These are phyloP conservation scores for Pogona vitticeps DNA, from an alignment of 2,113 vertebrate genomes.

Conservation along the genomic window DNA sequence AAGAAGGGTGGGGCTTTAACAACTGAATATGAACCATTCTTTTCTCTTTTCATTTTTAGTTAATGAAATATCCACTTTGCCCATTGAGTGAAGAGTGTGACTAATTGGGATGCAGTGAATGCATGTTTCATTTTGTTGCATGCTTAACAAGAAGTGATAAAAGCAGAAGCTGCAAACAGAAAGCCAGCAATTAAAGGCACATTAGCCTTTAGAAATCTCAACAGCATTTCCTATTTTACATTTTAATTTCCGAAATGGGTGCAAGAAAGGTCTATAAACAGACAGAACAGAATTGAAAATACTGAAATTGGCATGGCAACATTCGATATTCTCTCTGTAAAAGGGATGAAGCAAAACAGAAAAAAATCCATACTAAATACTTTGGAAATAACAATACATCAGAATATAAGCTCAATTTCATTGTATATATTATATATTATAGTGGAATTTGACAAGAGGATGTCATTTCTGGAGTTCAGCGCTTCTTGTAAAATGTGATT, in stretches of 20 bases:
- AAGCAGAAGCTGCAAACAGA: background rate
- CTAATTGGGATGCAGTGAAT: background rate
- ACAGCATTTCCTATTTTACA: background rate
- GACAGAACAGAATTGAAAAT: background rate
- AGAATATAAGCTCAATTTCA: background rate
- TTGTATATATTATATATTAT: background rate
- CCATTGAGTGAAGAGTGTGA: background rate
- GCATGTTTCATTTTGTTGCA: background rate
- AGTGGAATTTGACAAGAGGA: background rate
- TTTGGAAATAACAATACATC: background rate
- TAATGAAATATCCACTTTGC: background rate
- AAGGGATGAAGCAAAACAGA: background rate
- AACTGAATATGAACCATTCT: background rate
- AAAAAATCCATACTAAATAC: background rate
- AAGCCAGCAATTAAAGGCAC: background rate
- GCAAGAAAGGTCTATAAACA: background rate
- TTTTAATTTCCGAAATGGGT: background rate
- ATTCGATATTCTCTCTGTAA: background rate
- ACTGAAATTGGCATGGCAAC: background rate
- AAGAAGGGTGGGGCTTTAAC: background rate
- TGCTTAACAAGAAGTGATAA: background rate
- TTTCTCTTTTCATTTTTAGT: background rate
- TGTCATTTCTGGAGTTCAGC: background rate
- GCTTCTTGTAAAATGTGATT: background rate
- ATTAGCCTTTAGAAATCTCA: background rate